Conservation (phyloP, 2,888 invertebrate species). For the Drosophila anceps region DNA sequence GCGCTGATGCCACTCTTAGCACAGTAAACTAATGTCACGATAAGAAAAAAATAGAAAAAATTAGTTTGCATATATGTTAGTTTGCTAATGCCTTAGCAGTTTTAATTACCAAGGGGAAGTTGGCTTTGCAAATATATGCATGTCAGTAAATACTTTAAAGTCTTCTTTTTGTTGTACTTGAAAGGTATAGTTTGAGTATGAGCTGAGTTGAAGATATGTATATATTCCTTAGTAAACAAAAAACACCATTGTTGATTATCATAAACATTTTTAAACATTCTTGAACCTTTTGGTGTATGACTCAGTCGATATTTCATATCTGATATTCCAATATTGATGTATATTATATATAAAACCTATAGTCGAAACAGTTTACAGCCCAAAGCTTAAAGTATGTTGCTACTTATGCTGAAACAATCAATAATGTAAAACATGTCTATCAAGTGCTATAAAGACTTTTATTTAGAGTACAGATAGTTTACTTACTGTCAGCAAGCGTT, state of each 20-base stretch:
- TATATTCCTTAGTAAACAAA: no score
- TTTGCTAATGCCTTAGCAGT: constrained; percentile 9
- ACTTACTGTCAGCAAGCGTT: background rate
- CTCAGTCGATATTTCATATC: no score
- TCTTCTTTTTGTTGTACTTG: background rate
- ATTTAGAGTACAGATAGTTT: background rate
- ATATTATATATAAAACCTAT: background rate
- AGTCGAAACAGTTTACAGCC: background rate
- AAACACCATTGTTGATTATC: no score
- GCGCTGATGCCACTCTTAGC: constrained; percentile 48
- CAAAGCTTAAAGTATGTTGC: no score
- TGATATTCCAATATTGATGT: no score
- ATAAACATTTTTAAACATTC: no score
- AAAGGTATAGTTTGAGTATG: no score
- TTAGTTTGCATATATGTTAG: background rate
- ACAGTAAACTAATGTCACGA: constrained; percentile 72
- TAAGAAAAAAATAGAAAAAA: constrained; percentile 34
- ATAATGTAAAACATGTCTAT: background rate
- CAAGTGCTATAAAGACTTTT: no score
- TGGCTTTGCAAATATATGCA: background rate
- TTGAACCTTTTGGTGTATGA: no score
- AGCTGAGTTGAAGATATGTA: background rate
- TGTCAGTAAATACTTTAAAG: background rate
- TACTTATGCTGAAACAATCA: background rate
- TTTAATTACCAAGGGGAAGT: constrained; percentile 9